Evolutionary conservation across 92 coral and sea anemone genomes (phyloP).

Genomic region (Muricea muricata): DNA sequence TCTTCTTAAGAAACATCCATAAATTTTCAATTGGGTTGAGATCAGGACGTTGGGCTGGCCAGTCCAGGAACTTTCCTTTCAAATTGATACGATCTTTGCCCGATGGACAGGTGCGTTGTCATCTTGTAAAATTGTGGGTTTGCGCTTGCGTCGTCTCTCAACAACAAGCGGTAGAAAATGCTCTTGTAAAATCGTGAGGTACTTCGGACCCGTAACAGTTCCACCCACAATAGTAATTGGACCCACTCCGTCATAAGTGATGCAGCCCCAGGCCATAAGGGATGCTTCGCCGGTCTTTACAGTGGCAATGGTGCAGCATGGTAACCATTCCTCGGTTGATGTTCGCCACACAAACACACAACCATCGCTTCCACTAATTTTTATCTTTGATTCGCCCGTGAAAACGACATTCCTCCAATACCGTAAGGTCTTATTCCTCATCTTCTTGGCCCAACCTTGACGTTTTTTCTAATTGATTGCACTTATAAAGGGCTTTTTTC

Average conservation of each 20-base stretch:
- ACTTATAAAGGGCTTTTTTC: background rate
- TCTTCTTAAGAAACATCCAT: background rate
- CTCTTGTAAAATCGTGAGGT: conserved; percentile 9
- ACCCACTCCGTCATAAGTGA: background rate
- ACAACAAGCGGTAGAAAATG: background rate
- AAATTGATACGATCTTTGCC: conserved; percentile 12
- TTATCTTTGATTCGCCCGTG: conserved; percentile 19
- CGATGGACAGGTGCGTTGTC: conserved; percentile 28
- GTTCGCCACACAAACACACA: conserved; percentile 15
- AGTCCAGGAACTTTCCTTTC: background rate
- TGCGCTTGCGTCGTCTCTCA: conserved; percentile 14
- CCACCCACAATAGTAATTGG: conserved; percentile 3
- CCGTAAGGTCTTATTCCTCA: background rate
- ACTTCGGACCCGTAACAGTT: background rate
- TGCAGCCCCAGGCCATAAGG: conserved; percentile 32
- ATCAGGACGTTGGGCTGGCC: conserved; percentile 35
- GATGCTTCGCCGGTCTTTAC: conserved; percentile 4
- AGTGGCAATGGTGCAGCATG: conserved; percentile 3
- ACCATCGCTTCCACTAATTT: conserved; percentile 2
- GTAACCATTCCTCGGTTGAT: background rate
- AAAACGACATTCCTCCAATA: background rate
- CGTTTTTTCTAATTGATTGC: background rate
- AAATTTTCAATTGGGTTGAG: conserved; percentile 15
- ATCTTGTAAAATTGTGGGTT: conserved; percentile 25
- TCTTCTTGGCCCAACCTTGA: background rate